phyloP scores from a whole-genome alignment of 2,113 vertebrate species.

The Agapornis roseicollis region DNA sequence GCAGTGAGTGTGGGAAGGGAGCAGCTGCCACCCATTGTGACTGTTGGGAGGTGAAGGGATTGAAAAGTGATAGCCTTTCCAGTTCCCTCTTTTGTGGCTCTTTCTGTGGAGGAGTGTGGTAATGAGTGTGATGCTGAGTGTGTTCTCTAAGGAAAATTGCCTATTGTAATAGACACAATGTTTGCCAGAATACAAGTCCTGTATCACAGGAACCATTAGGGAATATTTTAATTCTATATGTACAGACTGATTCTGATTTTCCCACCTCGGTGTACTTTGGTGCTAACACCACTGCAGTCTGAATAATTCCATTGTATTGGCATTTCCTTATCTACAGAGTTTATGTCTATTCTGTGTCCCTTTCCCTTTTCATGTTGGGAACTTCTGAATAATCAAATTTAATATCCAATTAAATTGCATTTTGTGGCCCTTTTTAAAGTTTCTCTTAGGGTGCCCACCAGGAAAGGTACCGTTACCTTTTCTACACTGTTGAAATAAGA shows the following conservation, averaged over 20 bases:
- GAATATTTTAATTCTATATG: neutral
- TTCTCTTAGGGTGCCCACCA: neutral
- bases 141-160: neutral
- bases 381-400: conserved; percentile 5
- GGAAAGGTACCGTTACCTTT: neutral
- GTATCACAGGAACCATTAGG: neutral
- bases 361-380: neutral
- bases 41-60: neutral
- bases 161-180: neutral
- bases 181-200: neutral
- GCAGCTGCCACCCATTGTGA: neutral
- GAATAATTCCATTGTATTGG: neutral
- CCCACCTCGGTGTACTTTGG: neutral
- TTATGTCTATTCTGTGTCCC: neutral
- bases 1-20: neutral
- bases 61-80: neutral
- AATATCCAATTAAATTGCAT: neutral
- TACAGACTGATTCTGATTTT: neutral
- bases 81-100: neutral
- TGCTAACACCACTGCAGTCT: neutral
- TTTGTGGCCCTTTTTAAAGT: conserved; percentile 1
- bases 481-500: neutral
- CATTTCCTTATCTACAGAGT: neutral
- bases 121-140: neutral
- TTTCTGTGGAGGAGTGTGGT: neutral